Evolutionary conservation across 1,140 invertebrate genomes (phyloP).

Genomic region (Caenorhabditis latens): DNA sequence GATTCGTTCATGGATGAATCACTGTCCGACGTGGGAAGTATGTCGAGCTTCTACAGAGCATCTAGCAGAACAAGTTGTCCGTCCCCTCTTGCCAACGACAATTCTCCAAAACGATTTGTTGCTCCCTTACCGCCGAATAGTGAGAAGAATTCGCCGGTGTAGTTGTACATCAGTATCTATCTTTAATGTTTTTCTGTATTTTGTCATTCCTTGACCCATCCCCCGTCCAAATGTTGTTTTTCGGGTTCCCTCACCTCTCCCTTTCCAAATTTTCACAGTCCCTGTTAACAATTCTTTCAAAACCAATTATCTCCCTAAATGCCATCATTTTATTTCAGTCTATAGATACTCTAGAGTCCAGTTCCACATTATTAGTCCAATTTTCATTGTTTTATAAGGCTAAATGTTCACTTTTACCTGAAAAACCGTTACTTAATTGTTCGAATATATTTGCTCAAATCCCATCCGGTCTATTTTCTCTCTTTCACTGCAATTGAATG

Average conservation of each 20-base stretch:
- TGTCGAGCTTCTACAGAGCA: slow-evolving; percentile 16
- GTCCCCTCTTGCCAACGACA: neutral
- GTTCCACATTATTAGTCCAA: neutral
- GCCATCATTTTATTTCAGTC: neutral
- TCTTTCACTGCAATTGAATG: neutral
- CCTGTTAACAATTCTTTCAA: no score
- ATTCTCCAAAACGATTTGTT: neutral
- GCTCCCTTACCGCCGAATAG: neutral
- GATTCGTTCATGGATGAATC: slow-evolving; percentile 34
- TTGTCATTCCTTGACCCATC: neutral
- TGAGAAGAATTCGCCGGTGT: neutral
- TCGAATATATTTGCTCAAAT: neutral
- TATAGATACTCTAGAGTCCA: neutral
- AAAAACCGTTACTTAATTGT: no score
- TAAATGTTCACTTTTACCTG: neutral
- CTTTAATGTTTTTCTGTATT: neutral
- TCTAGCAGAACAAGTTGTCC: slow-evolving; percentile 29
- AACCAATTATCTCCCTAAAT: no score
- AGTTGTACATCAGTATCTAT: neutral
- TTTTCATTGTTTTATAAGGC: neutral
- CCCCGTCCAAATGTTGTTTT: no score
- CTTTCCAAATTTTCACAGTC: no score
- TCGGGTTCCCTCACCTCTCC: no score
- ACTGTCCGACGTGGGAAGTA: slow-evolving; percentile 30
- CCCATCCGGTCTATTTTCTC: neutral